Percentiles rank a stretch among this genome's conserved stretches.
These are phyloP conservation scores for Folsomia candida DNA, from an alignment of 2,888 invertebrate genomes.

Conservation along the genomic window DNA sequence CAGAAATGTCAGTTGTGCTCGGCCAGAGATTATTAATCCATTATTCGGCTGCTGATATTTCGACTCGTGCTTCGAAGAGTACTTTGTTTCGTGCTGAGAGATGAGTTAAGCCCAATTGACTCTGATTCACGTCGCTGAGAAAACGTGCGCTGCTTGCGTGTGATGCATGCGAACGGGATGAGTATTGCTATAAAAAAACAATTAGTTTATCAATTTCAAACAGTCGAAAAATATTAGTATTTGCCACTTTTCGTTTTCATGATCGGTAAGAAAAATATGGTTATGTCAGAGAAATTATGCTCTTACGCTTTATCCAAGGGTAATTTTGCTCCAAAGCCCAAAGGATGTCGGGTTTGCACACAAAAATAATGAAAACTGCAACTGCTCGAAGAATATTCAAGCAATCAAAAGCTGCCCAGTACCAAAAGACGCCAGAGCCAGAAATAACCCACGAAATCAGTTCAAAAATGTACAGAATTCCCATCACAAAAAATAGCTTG, in stretches of 20 bases:
- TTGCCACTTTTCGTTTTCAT: too few relatives aligned
- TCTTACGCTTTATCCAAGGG: constrained; percentile 39
- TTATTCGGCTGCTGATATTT: neutral
- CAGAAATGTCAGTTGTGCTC: too few relatives aligned
- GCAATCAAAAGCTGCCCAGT: constrained; percentile 35
- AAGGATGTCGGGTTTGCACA: constrained; percentile 43
- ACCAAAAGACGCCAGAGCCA: neutral
- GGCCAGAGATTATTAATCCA: too few relatives aligned
- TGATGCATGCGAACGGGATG: constrained; percentile 29
- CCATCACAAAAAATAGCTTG: constrained; percentile 45
- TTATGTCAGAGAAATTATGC: too few relatives aligned
- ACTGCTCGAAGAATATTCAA: constrained; percentile 35
- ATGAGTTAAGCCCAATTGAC: constrained; percentile 1
- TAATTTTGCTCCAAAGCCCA: constrained; percentile 38
- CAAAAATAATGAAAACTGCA: constrained; percentile 40
- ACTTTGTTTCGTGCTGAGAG: constrained; percentile 1
- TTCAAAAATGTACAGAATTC: constrained; percentile 32
- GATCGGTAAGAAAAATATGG: too few relatives aligned
- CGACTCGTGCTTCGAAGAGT: neutral
- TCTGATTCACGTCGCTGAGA: constrained; percentile 6
- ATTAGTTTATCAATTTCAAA: neutral
- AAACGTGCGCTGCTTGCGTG: constrained; percentile 3
- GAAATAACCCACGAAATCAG: constrained; percentile 3
- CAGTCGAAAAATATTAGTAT: too few relatives aligned
- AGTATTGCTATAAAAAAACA: constrained; percentile 32